Evolutionary conservation across 2,888 invertebrate genomes (phyloP).

Genomic region (Lasius platythorax): DNA sequence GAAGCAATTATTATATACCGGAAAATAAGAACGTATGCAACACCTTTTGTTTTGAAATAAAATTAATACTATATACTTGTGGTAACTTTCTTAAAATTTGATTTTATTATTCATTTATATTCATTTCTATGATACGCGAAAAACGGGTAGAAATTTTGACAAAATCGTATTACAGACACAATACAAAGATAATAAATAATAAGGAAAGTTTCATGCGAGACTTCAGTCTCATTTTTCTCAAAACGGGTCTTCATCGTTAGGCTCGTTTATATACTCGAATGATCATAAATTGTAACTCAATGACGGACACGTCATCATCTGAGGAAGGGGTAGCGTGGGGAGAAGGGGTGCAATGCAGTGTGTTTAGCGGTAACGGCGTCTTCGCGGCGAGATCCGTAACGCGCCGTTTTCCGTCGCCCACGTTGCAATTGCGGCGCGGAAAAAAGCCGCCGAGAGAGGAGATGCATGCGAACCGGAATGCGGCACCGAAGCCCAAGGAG

Average conservation of each 20-base stretch:
- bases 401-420: constrained; percentile 43
- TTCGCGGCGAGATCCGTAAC: constrained; percentile 52
- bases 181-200: neutral
- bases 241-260: neutral
- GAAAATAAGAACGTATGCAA: neutral
- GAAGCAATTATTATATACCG: neutral
- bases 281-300: constrained; percentile 28
- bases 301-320: constrained; percentile 39
- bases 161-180: neutral
- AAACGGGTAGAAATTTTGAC: neutral
- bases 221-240: neutral
- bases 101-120: neutral
- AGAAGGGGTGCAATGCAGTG: constrained; percentile 13
- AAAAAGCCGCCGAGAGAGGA: constrained; percentile 56
- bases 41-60: neutral
- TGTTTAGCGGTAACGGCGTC: constrained; percentile 55
- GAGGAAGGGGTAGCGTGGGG: neutral
- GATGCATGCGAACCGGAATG: constrained; percentile 82
- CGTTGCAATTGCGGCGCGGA: constrained; percentile 32
- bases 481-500: constrained; percentile 82
- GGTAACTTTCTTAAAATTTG: neutral
- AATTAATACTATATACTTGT: neutral
- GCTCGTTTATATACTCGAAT: neutral
- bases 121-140: neutral
- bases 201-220: neutral